Base-by-base conservation (phyloP, 2,113 vertebrate genomes). In the Xiphophorus hellerii region DNA sequence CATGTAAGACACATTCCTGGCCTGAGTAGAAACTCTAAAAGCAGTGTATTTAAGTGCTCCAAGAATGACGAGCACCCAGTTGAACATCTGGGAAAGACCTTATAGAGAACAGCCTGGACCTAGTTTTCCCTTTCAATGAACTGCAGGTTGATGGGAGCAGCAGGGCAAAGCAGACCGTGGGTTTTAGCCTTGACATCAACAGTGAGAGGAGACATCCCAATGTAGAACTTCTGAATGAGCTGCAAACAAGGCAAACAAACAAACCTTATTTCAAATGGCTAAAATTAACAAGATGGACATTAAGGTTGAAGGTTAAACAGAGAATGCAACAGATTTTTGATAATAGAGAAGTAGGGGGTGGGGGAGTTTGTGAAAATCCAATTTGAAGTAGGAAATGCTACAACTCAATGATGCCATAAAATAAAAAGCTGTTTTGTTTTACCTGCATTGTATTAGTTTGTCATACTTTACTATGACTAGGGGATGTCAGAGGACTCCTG, bases 201-300 rank as follows among this genome's bases (percentile, higher is more conserved):
- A 0, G 96, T 96, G 82, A 94, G 75, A 12, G 96, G 91, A 77
- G 95, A 95, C 61, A 83, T 17, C 71, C 93, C 89, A 5, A 98
- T 96, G 86, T 93, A 92, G 91, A 98, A 98, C 82, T 88, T 95
- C 73, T 97, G 96, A 87, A 98, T 95, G 66, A 98, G 87, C 97
- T 99, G 92, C 3, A 75, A 48, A 63, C 27, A 22, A 11, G 83
- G 44, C 3, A 66, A 84, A 79, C 28, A 72, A 30, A 86, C 62
- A 73, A 17, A 6, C 22, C 5, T 54, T 9, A 54, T 25, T 25
- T 54, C 17, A 54, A 22, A 20, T 54, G 17, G 51, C 25, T 42
- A 42, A 42, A 42, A 42, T 15, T 15, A n/a, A n/a, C n/a, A n/a
- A n/a, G n/a, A n/a, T n/a, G 8, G 51, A n/a, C 51, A 58, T 58